Evolutionary conservation across 92 coral and sea anemone genomes (phyloP).

Genomic region (Scolanthus callimorphus): DNA sequence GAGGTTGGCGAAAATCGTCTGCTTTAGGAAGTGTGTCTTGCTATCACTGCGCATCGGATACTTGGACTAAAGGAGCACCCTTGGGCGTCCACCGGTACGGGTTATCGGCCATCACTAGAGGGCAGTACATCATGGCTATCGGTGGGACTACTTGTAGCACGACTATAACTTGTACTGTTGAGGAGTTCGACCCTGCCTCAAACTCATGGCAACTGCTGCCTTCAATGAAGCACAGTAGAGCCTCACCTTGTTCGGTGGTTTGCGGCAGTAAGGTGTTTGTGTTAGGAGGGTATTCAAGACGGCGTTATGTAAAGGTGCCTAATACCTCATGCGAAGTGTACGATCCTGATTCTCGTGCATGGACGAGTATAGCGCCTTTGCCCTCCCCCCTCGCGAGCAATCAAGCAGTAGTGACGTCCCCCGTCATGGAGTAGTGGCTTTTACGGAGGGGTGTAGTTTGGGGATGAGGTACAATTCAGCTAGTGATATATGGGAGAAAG

Average conservation of each 20-base stretch:
- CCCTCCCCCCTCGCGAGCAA: constrained; percentile 31
- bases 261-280: constrained; percentile 45
- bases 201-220: constrained; percentile 56
- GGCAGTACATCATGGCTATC: constrained; percentile 40
- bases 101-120: constrained; percentile 51
- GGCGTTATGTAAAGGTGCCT: no score
- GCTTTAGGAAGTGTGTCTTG: constrained; percentile 47
- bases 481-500: constrained; percentile 46
- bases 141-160: constrained; percentile 52
- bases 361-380: constrained; percentile 44
- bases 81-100: constrained; percentile 46
- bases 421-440: constrained; percentile 46
- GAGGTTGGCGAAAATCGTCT: constrained; percentile 56
- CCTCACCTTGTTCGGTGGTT: constrained; percentile 31
- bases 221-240: constrained; percentile 50
- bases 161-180: constrained; percentile 36
- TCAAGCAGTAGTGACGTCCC: constrained; percentile 41
- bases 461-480: constrained; percentile 35
- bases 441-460: constrained; percentile 4
- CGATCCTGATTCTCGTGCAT: constrained; percentile 19
- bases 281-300: constrained; percentile 63
- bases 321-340: constrained; percentile 68
- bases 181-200: constrained; percentile 40
- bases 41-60: constrained; percentile 45
- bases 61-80: constrained; percentile 51